Evolutionary conservation across 2,113 vertebrate genomes (phyloP), one percentile per base, ranked within the genome.

Genomic region (Cervus canadensis): DNA sequence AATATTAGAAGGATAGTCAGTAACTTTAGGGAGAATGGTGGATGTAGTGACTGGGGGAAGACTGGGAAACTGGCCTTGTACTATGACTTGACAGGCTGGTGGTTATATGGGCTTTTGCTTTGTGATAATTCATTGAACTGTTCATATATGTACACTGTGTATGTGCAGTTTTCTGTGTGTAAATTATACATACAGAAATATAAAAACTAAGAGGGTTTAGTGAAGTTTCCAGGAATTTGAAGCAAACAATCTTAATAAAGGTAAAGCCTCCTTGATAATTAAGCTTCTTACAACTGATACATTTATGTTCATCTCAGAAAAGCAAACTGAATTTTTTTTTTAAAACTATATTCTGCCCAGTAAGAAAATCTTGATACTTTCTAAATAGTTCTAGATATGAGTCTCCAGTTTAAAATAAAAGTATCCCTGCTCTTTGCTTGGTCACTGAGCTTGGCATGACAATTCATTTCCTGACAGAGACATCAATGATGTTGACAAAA

Each of bases 401-500:
- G 5, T 45, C 26, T 56, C 50, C 54, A 91, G 45, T 91, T 85
- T 94, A 87, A 92, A 81, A 64, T 91, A 78, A 84, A 56, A 71
- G 48, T 82, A 36, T 94, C 10, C 94, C n/a, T 83, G 59, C 7
- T 48, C 13, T 96, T 95, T 96, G 28, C 81, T 97, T 84, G 60
- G 45, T 97, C 56, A 56, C n/a, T 89, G 83, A 95, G 67, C 36
- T 94, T 85, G 90, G n/a, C 67, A 71, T 60, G 50, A 78, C 12
- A 78, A 25, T 62, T 16, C 13, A 71, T 59, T 94, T 94, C 87
- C 92, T 97, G 90, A 97, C 25, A 97, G 88, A 71, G 94, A 25
- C 50, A n/a, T 92, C 94, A 81, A 84, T 76, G 84, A 85, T 88
- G 64, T 67, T 91, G 48, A 92, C n/a, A 89, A 96, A 89, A 96